These are phyloP conservation scores for Paramormyrops kingsleyae DNA, from an alignment of 2,113 vertebrate species.

Conservation along the genomic window DNA sequence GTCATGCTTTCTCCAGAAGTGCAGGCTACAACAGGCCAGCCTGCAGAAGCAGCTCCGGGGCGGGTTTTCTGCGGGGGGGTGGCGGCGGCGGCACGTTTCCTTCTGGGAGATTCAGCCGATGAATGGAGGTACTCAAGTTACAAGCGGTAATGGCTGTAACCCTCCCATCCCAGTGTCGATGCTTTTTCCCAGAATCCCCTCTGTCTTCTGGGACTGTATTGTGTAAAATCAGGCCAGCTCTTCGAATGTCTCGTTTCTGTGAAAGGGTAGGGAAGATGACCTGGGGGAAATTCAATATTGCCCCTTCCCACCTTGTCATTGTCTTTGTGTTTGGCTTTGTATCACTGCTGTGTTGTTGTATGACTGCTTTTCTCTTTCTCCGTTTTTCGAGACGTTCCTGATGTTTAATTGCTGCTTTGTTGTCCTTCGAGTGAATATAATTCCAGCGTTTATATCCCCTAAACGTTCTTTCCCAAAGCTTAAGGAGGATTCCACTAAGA, in stretches of 20 bases:
- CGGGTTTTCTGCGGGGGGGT: background rate
- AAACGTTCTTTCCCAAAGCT: background rate
- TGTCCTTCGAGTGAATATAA: background rate
- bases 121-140: background rate
- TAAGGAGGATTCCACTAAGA: background rate
- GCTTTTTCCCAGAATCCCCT: background rate
- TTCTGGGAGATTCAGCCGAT: background rate
- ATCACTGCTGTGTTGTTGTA: background rate
- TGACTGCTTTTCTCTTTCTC: background rate
- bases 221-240: background rate
- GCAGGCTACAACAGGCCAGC: background rate
- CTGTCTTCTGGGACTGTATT: background rate
- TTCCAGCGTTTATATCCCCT: background rate
- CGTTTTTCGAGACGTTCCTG: background rate
- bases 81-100: background rate
- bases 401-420: background rate
- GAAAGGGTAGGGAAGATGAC: background rate
- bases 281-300: background rate
- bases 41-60: background rate
- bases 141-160: background rate
- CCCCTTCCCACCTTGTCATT: background rate
- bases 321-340: background rate
- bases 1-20: background rate
- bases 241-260: background rate
- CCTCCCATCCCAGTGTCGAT: background rate